A percentile compares a stretch with the other conserved stretches of the same genome.
Evolutionary conservation across 92 coral and sea anemone genomes (phyloP).

Genomic region (Zoanthus solanderi): DNA sequence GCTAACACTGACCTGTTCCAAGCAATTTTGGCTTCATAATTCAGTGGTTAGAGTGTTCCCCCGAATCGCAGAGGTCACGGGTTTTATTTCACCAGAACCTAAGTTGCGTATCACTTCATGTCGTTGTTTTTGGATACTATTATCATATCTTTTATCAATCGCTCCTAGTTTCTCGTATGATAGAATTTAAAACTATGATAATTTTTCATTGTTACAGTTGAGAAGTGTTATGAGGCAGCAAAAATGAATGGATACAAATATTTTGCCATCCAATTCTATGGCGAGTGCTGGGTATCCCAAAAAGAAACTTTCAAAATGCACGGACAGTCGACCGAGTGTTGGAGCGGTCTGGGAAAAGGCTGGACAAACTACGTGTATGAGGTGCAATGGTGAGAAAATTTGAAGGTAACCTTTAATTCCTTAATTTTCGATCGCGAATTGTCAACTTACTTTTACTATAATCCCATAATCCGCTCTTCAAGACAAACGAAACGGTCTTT

Average conservation of each 20-base stretch:
- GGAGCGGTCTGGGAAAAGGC: slow-evolving; percentile 33
- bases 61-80: too few relatives aligned
- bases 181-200: background rate
- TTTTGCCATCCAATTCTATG: slow-evolving; percentile 62
- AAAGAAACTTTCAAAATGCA: slow-evolving; percentile 8
- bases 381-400: slow-evolving; percentile 20
- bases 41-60: too few relatives aligned
- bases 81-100: too few relatives aligned
- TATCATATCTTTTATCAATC: background rate
- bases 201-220: slow-evolving; percentile 2
- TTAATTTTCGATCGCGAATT: background rate
- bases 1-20: too few relatives aligned
- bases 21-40: too few relatives aligned
- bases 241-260: slow-evolving; percentile 28
- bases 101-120: too few relatives aligned
- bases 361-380: slow-evolving; percentile 46
- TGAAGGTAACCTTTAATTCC: background rate
- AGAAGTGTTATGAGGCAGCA: slow-evolving; percentile 35
- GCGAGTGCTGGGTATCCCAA: slow-evolving; percentile 58
- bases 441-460: background rate
- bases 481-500: background rate
- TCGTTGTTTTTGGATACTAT: background rate
- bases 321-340: slow-evolving; percentile 11
- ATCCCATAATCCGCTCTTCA: background rate
- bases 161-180: background rate